Conservation (phyloP, 2,797 vertebrate genomes). For the Rhinichthys osculus region DNA sequence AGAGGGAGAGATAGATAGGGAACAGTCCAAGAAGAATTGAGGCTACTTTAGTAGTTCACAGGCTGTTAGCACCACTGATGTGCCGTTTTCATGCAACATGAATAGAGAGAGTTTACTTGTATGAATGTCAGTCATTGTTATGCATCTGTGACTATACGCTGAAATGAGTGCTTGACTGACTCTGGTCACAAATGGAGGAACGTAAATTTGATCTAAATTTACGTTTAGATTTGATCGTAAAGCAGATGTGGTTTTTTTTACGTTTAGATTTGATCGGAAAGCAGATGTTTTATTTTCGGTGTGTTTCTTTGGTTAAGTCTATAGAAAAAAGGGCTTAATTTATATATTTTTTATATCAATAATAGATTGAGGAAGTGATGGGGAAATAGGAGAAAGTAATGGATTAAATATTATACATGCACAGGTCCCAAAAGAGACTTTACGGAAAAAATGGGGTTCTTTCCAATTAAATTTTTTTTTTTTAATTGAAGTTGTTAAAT, state of each 20-base stretch:
- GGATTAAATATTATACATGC: neutral
- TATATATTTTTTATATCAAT: too few relatives aligned
- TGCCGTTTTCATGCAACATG: constrained; percentile 26
- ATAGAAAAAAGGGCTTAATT: neutral
- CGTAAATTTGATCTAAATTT: constrained; percentile 10
- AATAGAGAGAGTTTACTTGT: constrained; percentile 16
- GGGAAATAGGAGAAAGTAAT: neutral
- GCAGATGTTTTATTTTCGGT: constrained; percentile 24
- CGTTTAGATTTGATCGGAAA: neutral
- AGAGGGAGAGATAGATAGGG: constrained; percentile 11
- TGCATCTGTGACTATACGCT: constrained; percentile 43
- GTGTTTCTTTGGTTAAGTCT: neutral
- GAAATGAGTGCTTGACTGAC: constrained; percentile 42
- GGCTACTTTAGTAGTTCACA: constrained; percentile 72
- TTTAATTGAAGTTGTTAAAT: neutral
- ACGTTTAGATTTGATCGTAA: too few relatives aligned
- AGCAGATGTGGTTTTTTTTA: too few relatives aligned
- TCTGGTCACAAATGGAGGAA: constrained; percentile 38
- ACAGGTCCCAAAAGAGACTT: neutral
- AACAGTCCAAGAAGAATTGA: neutral
- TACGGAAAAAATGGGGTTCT: neutral
- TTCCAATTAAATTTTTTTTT: neutral
- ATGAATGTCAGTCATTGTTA: constrained; percentile 33
- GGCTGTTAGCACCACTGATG: constrained; percentile 77
- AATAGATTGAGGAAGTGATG: neutral